phyloP scores from a whole-genome alignment of 64 coral and sea anemone species.

The Catalaphyllia jardinei region DNA sequence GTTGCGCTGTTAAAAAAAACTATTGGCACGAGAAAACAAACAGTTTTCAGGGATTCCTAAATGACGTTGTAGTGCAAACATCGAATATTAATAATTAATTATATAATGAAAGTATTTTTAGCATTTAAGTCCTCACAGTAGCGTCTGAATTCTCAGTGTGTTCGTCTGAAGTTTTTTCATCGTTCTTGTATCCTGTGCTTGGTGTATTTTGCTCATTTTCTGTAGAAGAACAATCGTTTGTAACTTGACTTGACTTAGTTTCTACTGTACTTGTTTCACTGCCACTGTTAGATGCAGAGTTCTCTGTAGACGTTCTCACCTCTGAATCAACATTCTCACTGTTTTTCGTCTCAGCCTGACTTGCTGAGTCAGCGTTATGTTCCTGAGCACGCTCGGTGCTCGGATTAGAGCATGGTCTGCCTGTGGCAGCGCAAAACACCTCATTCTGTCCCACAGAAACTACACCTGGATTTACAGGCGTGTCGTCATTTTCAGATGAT shows the following conservation, averaged over 20 bases:
- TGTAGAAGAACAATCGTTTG: not conserved
- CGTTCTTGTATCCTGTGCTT: not conserved
- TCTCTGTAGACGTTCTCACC: not conserved
- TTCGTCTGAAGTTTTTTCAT: not conserved
- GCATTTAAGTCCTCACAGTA: constrained; percentile 11
- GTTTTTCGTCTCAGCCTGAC: not conserved
- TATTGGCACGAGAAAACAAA: not conserved
- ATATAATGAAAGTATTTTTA: not conserved
- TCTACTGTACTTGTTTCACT: not conserved
- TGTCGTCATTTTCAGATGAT: not conserved
- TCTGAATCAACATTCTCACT: not conserved
- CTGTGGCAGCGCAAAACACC: constrained; percentile 46
- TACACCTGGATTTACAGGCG: not conserved
- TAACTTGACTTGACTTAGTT: not conserved
- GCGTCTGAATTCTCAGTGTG: not conserved
- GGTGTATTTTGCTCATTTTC: not conserved
- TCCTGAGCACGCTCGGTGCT: not conserved
- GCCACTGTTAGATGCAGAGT: not conserved
- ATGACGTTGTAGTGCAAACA: not conserved
- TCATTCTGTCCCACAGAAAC: constrained; percentile 65
- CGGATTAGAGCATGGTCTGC: constrained; percentile 12
- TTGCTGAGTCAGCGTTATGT: not conserved
- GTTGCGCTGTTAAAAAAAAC: not conserved
- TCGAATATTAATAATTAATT: not conserved
- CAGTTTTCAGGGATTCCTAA: not conserved